Conservation (phyloP, 1,140 invertebrate species). For the Spodoptera frugiperda region DNA sequence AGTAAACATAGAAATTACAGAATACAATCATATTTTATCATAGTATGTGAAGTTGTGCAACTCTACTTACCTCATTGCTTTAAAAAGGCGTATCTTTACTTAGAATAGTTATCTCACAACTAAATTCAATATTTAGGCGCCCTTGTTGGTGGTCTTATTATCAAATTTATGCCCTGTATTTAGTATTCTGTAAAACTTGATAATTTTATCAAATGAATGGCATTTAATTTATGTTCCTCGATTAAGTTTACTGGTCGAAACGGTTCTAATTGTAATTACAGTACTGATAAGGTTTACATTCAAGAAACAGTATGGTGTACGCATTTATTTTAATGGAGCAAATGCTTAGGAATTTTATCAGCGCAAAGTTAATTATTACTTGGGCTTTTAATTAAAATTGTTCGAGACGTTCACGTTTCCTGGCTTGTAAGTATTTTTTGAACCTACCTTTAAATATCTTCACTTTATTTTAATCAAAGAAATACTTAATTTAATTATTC, state of each 20-base stretch:
- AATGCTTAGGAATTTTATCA: slow-evolving; percentile 25
- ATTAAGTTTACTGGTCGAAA: slow-evolving; percentile 28
- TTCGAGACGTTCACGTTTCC: not conserved
- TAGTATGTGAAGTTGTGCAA: too few species aligned
- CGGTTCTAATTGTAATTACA: slow-evolving; percentile 28
- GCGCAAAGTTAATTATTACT: not conserved
- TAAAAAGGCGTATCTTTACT: too few species aligned
- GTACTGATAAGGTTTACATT: slow-evolving; percentile 4
- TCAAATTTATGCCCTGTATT: slow-evolving; percentile 24
- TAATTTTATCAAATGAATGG: slow-evolving; percentile 42
- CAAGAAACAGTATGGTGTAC: not conserved
- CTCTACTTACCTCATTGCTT: too few species aligned
- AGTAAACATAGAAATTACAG: too few species aligned
- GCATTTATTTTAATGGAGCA: slow-evolving; percentile 22
- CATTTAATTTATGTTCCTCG: slow-evolving; percentile 22
- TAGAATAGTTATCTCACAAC: not conserved
- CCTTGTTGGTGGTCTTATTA: slow-evolving; percentile 3
- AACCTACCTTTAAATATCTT: not conserved
- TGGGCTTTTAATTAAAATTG: not conserved
- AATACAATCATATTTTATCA: too few species aligned
- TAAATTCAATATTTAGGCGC: slow-evolving; percentile 13
- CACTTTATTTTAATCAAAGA: too few species aligned
- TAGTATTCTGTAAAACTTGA: slow-evolving; percentile 31
- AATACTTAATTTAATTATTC: too few species aligned
- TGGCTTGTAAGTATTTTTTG: not conserved